Evolutionary conservation across 2,113 vertebrate genomes (phyloP).

Genomic region (Syrrhaptes paradoxus): DNA sequence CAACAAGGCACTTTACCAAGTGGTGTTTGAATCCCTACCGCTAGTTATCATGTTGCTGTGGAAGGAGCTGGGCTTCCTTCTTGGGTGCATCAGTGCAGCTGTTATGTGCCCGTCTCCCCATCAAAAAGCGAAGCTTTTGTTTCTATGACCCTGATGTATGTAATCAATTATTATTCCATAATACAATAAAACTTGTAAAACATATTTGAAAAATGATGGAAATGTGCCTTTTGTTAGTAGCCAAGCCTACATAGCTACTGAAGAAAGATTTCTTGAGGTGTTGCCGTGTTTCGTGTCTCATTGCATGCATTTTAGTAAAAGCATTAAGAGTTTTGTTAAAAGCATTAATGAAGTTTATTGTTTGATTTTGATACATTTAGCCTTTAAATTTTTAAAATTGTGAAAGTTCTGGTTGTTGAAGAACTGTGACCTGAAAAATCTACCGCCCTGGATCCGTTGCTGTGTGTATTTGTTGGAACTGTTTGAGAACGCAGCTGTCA

Average conservation of each 20-base stretch:
- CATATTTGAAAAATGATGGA: background rate
- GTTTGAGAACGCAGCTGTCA: background rate
- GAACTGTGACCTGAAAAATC: background rate
- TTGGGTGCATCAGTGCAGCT: background rate
- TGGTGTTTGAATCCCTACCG: rapidly evolving
- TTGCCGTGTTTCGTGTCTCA: background rate
- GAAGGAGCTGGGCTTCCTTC: background rate
- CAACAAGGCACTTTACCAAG: background rate
- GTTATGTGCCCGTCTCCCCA: background rate
- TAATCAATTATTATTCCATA: background rate
- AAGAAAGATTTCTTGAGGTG: background rate
- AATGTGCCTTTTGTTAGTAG: background rate
- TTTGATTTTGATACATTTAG: background rate
- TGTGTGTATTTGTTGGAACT: background rate
- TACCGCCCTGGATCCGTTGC: rapidly evolving
- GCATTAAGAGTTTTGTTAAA: background rate
- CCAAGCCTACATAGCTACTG: background rate
- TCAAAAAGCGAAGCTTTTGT: background rate
- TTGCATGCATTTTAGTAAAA: background rate
- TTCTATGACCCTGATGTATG: background rate
- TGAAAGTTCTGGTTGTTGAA: background rate
- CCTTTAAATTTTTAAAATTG: background rate
- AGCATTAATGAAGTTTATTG: background rate
- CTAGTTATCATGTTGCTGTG: background rate
- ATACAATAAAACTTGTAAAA: background rate